Evolutionary conservation across 2,797 vertebrate genomes (phyloP).

Genomic region (Sparidentex hasta): DNA sequence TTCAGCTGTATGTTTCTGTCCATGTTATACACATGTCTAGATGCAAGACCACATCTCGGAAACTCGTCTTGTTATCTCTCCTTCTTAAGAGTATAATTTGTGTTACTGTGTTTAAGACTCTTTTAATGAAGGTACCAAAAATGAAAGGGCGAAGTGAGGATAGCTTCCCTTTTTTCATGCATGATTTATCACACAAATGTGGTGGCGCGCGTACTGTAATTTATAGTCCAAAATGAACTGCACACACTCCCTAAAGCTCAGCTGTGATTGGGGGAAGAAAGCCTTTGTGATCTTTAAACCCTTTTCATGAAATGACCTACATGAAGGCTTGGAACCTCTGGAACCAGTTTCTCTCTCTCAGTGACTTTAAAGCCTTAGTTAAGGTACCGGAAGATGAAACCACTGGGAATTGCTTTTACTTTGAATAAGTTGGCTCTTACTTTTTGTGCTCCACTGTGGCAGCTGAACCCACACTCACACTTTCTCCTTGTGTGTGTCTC

Average conservation of each 20-base stretch:
- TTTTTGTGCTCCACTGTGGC: slow-evolving; percentile 45
- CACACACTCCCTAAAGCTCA: slow-evolving; percentile 33
- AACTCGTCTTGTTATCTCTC: background rate
- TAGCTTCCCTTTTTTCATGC: slow-evolving; percentile 43
- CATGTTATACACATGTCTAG: background rate
- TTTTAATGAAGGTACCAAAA: slow-evolving; percentile 30
- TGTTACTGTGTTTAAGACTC: background rate
- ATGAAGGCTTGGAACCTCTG: slow-evolving; percentile 47
- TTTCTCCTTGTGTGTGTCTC: slow-evolving; percentile 15
- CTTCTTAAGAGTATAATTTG: too few relatives aligned
- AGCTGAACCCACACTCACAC: slow-evolving; percentile 27
- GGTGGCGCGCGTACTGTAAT: slow-evolving; percentile 21
- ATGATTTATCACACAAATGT: slow-evolving; percentile 53
- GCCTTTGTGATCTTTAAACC: slow-evolving; percentile 65
- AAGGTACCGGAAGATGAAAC: slow-evolving; percentile 56
- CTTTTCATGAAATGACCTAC: slow-evolving; percentile 66
- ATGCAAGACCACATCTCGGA: background rate
- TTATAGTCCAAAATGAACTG: slow-evolving; percentile 42
- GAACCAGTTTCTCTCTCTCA: slow-evolving; percentile 21
- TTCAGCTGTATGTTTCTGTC: background rate
- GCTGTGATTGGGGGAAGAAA: slow-evolving; percentile 44
- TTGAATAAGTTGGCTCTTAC: slow-evolving; percentile 56
- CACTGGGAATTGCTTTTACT: slow-evolving; percentile 58
- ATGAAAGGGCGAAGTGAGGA: slow-evolving; percentile 39
- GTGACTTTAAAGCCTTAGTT: slow-evolving; percentile 60